Evolutionary conservation across 2,113 vertebrate genomes (phyloP), one percentile per base, ranked within the genome.

Genomic region (Poecilia latipinna): DNA sequence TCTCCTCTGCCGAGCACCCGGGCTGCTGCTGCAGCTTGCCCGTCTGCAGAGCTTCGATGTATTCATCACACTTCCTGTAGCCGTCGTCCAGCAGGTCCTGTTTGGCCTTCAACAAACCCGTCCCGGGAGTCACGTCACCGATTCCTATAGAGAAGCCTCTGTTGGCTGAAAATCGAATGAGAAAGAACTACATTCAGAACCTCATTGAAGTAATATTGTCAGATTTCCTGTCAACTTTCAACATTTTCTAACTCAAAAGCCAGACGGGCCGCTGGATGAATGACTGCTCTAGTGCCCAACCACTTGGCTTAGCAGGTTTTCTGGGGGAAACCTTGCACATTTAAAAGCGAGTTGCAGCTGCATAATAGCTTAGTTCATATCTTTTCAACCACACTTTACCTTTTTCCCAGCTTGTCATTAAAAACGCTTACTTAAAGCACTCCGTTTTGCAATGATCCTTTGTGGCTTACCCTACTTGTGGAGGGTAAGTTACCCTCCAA

Each of bases 101-200:
- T 63, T 99, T 99, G 61, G 98, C 98, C 82, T 96, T 97, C 12
- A 99, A 92, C 73, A 99, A 91, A 24, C 98, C 96, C 70, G 97
- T 97, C 3, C 98, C 98, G 0, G 98, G 98, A 0, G 98, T 99
- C 72, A 99, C 98, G 0, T 99, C 98, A 32, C 98, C 98, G 24
- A 99, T 99, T 17, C 98, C 98, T 32, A 99, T 99, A 8, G 97
- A 99, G 91, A 99, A 99, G 0, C 98, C 98, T 2, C 98, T 95
- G 86, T 99, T 99, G 64, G 97, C 97, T 99, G 72, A 22, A 84
- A 77, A 8, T 35, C 0, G 0, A 12, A 15, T 17, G 24, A 12
- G 65, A 8, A 39, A 48, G 3, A 8, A 24, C 28, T n/a, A 19
- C n/a, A 33, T 28, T 4, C 24, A 42, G 24, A 11, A 8, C 11